phyloP scores from a whole-genome alignment of 2,888 invertebrate genomes.

The Ochropleura plecta region DNA sequence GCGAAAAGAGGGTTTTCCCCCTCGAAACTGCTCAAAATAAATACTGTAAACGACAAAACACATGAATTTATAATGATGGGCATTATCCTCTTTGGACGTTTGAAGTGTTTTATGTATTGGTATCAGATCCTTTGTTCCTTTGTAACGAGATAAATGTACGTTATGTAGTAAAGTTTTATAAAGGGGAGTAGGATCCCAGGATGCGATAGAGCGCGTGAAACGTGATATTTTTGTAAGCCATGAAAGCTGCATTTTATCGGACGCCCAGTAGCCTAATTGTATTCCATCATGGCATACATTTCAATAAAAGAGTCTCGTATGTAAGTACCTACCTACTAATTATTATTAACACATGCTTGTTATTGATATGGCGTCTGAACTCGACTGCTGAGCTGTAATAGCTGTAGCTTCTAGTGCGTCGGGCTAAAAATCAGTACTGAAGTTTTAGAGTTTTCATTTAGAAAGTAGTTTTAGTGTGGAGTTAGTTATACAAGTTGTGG shows the following conservation, averaged over 20 bases:
- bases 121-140: slow-evolving; percentile 87
- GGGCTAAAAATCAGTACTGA: background rate
- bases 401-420: background rate
- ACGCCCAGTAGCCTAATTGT: slow-evolving; percentile 74
- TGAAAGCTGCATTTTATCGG: slow-evolving; percentile 81
- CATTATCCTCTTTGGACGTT: slow-evolving; percentile 88
- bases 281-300: slow-evolving; percentile 65
- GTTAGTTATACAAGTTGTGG: background rate
- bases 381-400: background rate
- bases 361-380: slow-evolving; percentile 49
- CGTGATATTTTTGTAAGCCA: slow-evolving; percentile 85
- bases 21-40: slow-evolving; percentile 89
- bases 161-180: slow-evolving; percentile 81
- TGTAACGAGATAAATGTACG: slow-evolving; percentile 84
- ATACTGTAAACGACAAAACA: slow-evolving; percentile 90
- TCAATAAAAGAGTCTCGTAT: slow-evolving; percentile 68
- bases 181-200: slow-evolving; percentile 84
- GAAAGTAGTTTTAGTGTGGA: slow-evolving; percentile 3
- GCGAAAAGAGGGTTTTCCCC: slow-evolving; percentile 88
- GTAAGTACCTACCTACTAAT: slow-evolving; percentile 54
- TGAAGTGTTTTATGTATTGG: slow-evolving; percentile 90
- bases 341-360: slow-evolving; percentile 62
- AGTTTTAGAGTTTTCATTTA: background rate
- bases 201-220: slow-evolving; percentile 85
- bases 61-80: slow-evolving; percentile 90